These are phyloP conservation scores for Huso huso DNA, from an alignment of 2,797 vertebrate species.

Conservation along the genomic window DNA sequence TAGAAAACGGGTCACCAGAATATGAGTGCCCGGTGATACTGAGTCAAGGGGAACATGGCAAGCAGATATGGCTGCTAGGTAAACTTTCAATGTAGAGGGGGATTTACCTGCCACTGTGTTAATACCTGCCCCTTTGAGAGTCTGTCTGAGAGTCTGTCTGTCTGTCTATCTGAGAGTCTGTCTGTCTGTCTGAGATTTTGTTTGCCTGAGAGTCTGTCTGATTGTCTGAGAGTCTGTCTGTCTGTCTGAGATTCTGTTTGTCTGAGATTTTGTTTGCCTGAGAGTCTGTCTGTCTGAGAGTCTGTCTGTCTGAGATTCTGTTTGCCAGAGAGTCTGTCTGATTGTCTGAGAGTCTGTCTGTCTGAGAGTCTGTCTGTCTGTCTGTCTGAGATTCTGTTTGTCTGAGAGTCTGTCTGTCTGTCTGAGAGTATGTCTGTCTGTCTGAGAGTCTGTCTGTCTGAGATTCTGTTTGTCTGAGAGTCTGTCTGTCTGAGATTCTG, in stretches of 20 bases:
- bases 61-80: no score
- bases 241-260: slow-evolving; percentile 2
- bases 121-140: no score
- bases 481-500: no score
- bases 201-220: slow-evolving; percentile 1
- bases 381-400: no score
- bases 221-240: slow-evolving; percentile 1
- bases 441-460: slow-evolving; percentile 3
- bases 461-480: no score
- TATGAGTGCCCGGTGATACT: no score
- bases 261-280: not conserved
- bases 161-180: not conserved
- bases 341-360: slow-evolving; percentile 1
- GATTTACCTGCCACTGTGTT: no score
- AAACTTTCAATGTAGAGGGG: no score
- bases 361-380: slow-evolving; percentile 4
- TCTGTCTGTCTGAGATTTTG: not conserved
- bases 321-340: not conserved
- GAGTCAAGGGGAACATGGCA: no score
- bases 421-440: slow-evolving; percentile 4
- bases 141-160: not conserved
- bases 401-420: slow-evolving; percentile 4
- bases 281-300: slow-evolving; percentile 2
- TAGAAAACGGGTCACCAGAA: no score
- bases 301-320: slow-evolving; percentile 3